A percentile compares a stretch with the other conserved stretches of the same genome.
Evolutionary conservation across 2,888 invertebrate genomes (phyloP).

Genomic region (Odontocolon sp.): DNA sequence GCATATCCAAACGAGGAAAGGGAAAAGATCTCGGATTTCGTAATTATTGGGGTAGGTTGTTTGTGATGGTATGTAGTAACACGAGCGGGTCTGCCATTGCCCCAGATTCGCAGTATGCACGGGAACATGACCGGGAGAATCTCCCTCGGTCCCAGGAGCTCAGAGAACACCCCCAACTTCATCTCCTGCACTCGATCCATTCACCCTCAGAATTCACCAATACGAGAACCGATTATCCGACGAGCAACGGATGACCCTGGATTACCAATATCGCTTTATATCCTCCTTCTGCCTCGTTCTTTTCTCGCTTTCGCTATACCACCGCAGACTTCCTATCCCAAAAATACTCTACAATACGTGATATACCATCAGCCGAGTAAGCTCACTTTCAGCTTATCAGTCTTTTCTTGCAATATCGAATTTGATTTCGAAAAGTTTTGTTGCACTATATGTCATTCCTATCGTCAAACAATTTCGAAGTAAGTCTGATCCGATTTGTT

Average conservation of each 20-base stretch:
- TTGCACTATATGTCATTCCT: too few relatives aligned
- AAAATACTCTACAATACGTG: conserved; percentile 31
- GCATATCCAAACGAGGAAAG: neutral
- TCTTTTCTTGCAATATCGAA: neutral
- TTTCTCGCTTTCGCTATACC: conserved; percentile 18
- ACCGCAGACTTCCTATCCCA: conserved; percentile 14
- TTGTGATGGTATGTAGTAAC: neutral
- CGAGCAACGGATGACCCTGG: conserved; percentile 55
- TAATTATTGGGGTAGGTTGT: conserved; percentile 47
- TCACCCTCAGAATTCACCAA: conserved; percentile 1
- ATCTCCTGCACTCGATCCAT: conserved; percentile 30
- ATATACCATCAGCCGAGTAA: conserved; percentile 18
- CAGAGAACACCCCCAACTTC: conserved; percentile 32
- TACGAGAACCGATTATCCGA: conserved; percentile 51
- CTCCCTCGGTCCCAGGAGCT: conserved; percentile 17
- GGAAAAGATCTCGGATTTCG: neutral
- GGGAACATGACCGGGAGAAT: conserved; percentile 15
- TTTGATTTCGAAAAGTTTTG: too few relatives aligned
- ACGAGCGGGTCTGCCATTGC: conserved; percentile 23
- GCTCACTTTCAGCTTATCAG: neutral
- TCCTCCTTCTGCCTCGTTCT: conserved; percentile 8
- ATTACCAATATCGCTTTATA: conserved; percentile 58
- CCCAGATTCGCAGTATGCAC: conserved; percentile 36
- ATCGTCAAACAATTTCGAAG: too few relatives aligned
- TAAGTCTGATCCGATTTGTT: too few relatives aligned